Evolutionary conservation across 2,113 vertebrate genomes (phyloP).

Genomic region (Columba janthina): DNA sequence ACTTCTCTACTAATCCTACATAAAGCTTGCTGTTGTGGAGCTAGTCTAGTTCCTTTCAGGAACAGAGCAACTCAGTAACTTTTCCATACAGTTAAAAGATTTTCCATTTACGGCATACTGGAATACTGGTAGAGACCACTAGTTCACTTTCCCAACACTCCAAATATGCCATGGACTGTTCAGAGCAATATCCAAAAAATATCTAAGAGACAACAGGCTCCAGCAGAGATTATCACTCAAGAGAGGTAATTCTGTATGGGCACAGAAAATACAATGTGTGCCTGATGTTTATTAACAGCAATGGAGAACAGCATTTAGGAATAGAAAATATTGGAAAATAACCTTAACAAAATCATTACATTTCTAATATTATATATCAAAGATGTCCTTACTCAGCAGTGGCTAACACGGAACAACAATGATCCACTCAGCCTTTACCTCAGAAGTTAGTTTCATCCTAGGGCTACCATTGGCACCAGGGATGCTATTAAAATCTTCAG

Average conservation of each 20-base stretch:
- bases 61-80: background rate
- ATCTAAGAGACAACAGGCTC: background rate
- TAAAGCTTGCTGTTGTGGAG: background rate
- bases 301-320: background rate
- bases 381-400: background rate
- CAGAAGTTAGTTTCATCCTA: background rate
- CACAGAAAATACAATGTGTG: background rate
- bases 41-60: background rate
- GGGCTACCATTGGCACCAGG: rapidly evolving
- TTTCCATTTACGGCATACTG: background rate
- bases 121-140: background rate
- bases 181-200: background rate
- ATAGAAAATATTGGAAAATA: background rate
- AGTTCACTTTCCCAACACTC: background rate
- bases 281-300: background rate
- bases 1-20: background rate
- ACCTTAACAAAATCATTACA: background rate
- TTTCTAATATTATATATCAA: background rate
- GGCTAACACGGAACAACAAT: background rate
- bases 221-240: background rate
- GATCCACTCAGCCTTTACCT: background rate
- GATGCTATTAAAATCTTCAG: background rate
- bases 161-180: background rate
- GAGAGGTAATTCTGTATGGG: background rate
- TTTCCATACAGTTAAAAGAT: background rate